A percentile compares a stretch with the other conserved stretches of the same genome.
These are phyloP conservation scores for Chrysocyon brachyurus DNA, from an alignment of 2,797 vertebrate species.

Conservation along the genomic window DNA sequence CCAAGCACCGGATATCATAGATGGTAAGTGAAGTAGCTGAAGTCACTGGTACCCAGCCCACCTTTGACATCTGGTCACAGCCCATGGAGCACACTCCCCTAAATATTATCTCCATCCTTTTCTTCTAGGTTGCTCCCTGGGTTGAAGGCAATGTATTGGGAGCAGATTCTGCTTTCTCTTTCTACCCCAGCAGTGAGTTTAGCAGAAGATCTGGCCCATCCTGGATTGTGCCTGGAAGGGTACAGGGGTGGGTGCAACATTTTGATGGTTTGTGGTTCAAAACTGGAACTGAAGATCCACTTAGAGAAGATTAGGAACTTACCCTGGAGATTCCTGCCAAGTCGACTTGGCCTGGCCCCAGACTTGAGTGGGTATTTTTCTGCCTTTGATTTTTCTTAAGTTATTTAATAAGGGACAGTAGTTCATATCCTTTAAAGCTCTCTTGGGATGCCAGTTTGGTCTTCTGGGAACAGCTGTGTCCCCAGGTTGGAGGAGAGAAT, in stretches of 20 bases:
- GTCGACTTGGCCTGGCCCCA: not conserved
- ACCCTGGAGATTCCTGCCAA: not conserved
- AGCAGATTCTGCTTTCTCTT: not conserved
- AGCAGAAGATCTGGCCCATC: not conserved
- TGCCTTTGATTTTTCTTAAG: conserved; percentile 8
- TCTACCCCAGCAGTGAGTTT: not conserved
- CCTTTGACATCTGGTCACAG: not conserved
- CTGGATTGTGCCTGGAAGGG: not conserved
- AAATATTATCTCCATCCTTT: not conserved
- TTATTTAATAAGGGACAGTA: not conserved
- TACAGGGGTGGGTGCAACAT: not conserved
- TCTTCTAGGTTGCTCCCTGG: not conserved
- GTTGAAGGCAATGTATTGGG: not conserved
- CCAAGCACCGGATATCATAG: not conserved
- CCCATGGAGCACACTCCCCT: not conserved
- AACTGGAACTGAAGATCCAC: not conserved
- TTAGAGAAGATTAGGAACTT: not conserved
- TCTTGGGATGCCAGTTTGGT: not conserved
- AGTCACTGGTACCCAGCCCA: not conserved
- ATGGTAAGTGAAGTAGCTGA: not conserved
- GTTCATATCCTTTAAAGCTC: not conserved
- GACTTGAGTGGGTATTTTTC: not conserved
- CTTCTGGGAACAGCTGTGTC: not conserved
- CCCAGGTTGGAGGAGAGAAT: not conserved
- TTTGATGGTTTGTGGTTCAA: not conserved